Percentiles rank a stretch among this genome's conserved stretches.
Evolutionary conservation across 1,140 invertebrate genomes (phyloP).

Genomic region (Planococcus citri): DNA sequence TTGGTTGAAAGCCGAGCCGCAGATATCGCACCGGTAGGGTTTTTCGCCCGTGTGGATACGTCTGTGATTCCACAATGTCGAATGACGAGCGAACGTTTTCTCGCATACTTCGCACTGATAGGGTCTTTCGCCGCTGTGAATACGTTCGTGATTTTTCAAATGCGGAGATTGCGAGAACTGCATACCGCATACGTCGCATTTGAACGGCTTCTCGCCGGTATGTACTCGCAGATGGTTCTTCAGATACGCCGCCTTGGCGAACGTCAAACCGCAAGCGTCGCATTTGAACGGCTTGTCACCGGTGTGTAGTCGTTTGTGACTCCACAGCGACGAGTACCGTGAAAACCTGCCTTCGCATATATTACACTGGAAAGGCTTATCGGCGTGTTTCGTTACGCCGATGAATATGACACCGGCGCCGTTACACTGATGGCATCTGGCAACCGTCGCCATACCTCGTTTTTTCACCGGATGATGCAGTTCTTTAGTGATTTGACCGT

Average conservation of each 20-base stretch:
- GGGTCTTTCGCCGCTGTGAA: constrained; percentile 77
- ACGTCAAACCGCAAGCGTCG: constrained; percentile 82
- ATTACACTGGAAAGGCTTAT: constrained; percentile 75
- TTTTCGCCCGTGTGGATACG: constrained; percentile 90
- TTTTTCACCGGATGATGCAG: constrained; percentile 66
- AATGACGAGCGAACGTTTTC: constrained; percentile 75
- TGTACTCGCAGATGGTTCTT: constrained; percentile 84
- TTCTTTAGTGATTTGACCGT: constrained; percentile 26
- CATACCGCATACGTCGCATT: constrained; percentile 76
- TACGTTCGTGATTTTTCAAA: constrained; percentile 82
- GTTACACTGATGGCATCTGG: constrained; percentile 76
- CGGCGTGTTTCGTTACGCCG: constrained; percentile 42
- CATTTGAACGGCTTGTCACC: constrained; percentile 85
- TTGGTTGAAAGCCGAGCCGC: constrained; percentile 71
- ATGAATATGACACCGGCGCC: constrained; percentile 73
- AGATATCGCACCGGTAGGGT: constrained; percentile 71
- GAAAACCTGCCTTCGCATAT: constrained; percentile 54
- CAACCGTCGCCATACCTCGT: constrained; percentile 62
- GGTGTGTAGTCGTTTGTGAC: constrained; percentile 68
- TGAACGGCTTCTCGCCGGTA: constrained; percentile 65
- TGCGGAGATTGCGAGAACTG: constrained; percentile 79
- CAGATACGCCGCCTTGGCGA: constrained; percentile 78
- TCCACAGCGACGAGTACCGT: constrained; percentile 67
- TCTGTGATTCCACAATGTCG: constrained; percentile 79
- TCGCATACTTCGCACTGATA: constrained; percentile 86